Evolutionary conservation across 2,888 invertebrate species (phyloP).

Genomic region (Omphaloscelis lunosa): DNA sequence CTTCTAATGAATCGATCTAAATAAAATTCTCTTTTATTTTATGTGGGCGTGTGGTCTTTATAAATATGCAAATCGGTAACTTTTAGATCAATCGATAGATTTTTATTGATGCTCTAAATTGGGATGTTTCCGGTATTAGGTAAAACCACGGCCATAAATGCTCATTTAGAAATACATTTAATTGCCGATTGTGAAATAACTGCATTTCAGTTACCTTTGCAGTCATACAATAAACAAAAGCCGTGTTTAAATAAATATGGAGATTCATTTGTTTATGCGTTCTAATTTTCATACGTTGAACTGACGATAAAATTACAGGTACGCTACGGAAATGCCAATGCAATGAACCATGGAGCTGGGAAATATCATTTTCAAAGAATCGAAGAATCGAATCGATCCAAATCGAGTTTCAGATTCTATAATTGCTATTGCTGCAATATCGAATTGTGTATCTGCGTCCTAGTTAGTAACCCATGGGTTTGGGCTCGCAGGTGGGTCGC

Average conservation of each 20-base stretch:
- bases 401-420: constrained; percentile 24
- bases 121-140: constrained; percentile 17
- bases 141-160: not conserved
- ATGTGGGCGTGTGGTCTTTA: constrained; percentile 65
- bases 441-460: constrained; percentile 59
- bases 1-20: constrained; percentile 67
- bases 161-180: not conserved
- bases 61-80: constrained; percentile 44
- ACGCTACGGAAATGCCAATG: constrained; percentile 38
- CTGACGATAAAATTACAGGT: constrained; percentile 44
- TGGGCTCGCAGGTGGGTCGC: constrained; percentile 71
- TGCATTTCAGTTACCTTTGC: constrained; percentile 28
- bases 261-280: constrained; percentile 39
- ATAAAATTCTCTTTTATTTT: constrained; percentile 66
- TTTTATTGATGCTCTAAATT: constrained; percentile 33
- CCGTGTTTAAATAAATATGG: constrained; percentile 40
- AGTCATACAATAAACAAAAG: constrained; percentile 31
- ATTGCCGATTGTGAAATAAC: constrained; percentile 10
- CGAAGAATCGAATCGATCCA: constrained; percentile 5
- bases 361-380: constrained; percentile 42
- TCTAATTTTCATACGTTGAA: constrained; percentile 34
- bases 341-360: constrained; percentile 28
- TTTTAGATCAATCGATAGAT: constrained; percentile 39
- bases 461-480: constrained; percentile 51
- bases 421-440: constrained; percentile 45